phyloP scores from a whole-genome alignment of 1,140 invertebrate genomes.

The Latrodectus geometricus region DNA sequence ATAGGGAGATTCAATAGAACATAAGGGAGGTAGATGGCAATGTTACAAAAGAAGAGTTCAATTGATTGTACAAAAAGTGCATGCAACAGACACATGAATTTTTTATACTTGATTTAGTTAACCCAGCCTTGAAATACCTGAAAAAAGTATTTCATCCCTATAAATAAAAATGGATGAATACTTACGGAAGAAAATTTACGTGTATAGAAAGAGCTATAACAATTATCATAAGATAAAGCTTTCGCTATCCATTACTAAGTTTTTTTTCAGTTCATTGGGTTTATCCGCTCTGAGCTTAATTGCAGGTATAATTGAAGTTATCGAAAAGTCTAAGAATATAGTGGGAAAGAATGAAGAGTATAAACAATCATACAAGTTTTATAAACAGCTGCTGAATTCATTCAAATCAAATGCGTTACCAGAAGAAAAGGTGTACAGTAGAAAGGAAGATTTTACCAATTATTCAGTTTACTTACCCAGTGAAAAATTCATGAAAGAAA shows the following conservation, averaged over 20 bases:
- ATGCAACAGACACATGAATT: background rate
- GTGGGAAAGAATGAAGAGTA: background rate
- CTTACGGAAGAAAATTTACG: conserved; percentile 17
- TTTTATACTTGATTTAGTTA: conserved; percentile 28
- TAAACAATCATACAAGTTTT: background rate
- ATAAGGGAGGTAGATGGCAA: conserved; percentile 26
- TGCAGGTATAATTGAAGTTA: no score
- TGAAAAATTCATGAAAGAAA: no score
- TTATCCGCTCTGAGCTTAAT: no score
- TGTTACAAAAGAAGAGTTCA: background rate
- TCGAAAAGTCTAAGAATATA: no score
- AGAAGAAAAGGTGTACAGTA: background rate
- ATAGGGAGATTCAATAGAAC: conserved; percentile 8
- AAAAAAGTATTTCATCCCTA: background rate
- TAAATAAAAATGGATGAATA: background rate
- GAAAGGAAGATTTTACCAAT: no score
- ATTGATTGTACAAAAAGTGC: conserved; percentile 5
- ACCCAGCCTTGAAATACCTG: conserved; percentile 4
- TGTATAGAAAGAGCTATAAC: no score
- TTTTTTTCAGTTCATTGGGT: no score
- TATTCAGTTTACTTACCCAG: no score
- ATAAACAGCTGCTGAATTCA: background rate
- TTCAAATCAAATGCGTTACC: background rate
- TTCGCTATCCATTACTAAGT: no score
- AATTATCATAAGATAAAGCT: no score